phyloP scores from a whole-genome alignment of 2,888 invertebrate genomes.

The Chymomyza procnemis region DNA sequence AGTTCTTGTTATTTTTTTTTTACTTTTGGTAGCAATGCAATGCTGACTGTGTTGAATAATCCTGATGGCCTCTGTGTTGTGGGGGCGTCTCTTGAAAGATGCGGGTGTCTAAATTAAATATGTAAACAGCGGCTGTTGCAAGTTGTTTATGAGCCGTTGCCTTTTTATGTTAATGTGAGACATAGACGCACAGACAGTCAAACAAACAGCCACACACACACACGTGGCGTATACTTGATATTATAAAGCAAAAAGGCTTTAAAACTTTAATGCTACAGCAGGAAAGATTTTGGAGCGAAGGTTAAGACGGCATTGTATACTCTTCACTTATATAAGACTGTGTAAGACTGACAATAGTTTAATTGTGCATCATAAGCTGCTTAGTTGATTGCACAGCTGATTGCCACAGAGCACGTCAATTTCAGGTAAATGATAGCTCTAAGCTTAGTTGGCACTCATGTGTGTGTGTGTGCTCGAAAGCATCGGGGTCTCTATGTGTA shows the following conservation, averaged over 20 bases:
- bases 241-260: background rate
- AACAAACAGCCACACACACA: background rate
- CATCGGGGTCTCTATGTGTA: background rate
- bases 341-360: constrained; percentile 27
- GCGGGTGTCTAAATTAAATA: constrained; percentile 59
- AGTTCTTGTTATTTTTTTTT: background rate
- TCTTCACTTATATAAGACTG: background rate
- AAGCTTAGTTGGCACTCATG: constrained; percentile 32
- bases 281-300: background rate
- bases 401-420: constrained; percentile 16
- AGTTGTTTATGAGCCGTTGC: constrained; percentile 38
- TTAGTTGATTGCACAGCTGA: constrained; percentile 54
- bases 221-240: background rate
- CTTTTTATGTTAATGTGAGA: constrained; percentile 49
- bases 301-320: too few species aligned
- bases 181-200: constrained; percentile 25
- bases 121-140: constrained; percentile 53
- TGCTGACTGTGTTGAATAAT: constrained; percentile 14
- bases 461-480: background rate
- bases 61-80: background rate
- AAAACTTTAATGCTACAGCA: background rate
- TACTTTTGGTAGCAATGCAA: constrained; percentile 20
- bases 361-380: constrained; percentile 55
- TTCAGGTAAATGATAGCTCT: constrained; percentile 50
- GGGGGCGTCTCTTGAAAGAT: constrained; percentile 38